Conservation (phyloP, 2,797 vertebrate species). For the Melanogrammus aeglefinus region DNA sequence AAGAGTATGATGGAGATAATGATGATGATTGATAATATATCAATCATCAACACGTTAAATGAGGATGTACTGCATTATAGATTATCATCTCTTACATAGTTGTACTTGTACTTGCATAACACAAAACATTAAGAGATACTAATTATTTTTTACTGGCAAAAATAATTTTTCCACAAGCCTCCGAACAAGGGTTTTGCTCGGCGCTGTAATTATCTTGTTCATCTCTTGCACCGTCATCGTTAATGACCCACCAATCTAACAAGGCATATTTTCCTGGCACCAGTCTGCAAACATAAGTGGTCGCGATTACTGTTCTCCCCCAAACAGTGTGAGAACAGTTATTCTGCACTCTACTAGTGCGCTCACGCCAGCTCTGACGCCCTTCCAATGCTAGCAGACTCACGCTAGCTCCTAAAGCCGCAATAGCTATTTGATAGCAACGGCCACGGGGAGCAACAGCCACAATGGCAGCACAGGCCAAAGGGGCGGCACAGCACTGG, state of each 20-base stretch:
- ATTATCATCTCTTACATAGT: no score
- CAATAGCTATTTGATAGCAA: not conserved
- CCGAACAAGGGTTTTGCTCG: not conserved
- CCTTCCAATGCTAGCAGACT: not conserved
- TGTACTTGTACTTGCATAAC: not conserved
- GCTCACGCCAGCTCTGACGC: not conserved
- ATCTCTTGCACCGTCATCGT: constrained; percentile 27
- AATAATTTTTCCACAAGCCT: constrained; percentile 32
- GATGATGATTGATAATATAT: not conserved
- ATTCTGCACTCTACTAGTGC: not conserved
- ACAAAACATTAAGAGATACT: not conserved
- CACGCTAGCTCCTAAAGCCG: not conserved
- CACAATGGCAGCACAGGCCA: no score
- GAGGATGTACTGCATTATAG: not conserved
- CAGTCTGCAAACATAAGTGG: not conserved
- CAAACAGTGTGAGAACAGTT: not conserved
- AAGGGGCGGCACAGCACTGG: no score
- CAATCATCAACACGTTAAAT: not conserved
- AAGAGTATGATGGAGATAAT: no score
- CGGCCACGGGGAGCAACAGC: not conserved
- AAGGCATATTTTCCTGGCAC: not conserved
- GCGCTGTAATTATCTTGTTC: constrained; percentile 10
- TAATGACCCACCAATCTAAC: not conserved
- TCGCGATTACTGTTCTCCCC: not conserved
- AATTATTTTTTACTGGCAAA: not conserved